Evolutionary conservation across 2,797 vertebrate genomes (phyloP).

Genomic region (Phataginus tetradactyla): DNA sequence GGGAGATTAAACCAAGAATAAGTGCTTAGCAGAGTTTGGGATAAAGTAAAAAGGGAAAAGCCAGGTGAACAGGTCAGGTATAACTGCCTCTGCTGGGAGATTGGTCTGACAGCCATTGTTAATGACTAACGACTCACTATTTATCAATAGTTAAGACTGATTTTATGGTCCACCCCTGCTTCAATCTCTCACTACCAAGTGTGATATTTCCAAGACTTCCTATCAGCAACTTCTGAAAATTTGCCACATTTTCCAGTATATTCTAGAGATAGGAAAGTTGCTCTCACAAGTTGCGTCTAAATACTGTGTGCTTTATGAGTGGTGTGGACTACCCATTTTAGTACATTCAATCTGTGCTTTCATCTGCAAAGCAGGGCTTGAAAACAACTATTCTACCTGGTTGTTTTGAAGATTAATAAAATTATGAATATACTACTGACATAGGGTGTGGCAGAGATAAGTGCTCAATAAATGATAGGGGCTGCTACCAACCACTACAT

Average conservation of each 20-base stretch:
- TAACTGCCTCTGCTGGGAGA: not conserved
- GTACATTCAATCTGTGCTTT: not conserved
- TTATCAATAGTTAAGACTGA: not conserved
- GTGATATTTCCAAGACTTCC: not conserved
- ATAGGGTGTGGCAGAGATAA: not conserved
- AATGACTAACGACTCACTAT: not conserved
- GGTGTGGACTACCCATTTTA: not conserved
- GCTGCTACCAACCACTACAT: not conserved
- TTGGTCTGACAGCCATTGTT: not conserved
- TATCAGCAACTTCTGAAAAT: not conserved
- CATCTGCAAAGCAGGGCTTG: not conserved
- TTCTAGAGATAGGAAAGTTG: not conserved
- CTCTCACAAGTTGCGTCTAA: not conserved
- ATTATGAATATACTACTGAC: not conserved
- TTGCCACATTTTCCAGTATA: not conserved
- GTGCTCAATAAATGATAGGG: not conserved
- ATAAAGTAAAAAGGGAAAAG: not conserved
- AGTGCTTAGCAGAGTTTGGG: not conserved
- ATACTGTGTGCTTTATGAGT: not conserved
- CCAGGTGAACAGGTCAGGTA: not conserved
- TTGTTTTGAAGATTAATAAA: not conserved
- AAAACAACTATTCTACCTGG: not conserved
- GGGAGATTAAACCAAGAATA: not conserved
- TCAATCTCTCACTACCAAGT: not conserved
- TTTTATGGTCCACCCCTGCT: not conserved